phyloP scores from a whole-genome alignment of 2,113 vertebrate species.

The Pseudonaja textilis region DNA sequence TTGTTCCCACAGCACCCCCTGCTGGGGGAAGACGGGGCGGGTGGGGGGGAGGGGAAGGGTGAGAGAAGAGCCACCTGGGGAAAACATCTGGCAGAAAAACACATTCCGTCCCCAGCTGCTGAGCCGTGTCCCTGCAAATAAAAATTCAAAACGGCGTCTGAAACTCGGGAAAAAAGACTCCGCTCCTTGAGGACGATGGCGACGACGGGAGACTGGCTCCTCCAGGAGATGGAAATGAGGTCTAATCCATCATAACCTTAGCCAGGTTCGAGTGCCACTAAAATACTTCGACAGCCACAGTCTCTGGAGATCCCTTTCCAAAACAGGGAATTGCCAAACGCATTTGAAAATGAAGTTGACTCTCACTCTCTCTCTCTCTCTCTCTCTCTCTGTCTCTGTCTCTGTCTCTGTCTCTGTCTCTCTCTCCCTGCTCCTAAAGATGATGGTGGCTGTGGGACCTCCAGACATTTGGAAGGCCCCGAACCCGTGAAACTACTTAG shows the following conservation, averaged over 20 bases:
- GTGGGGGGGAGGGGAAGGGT: too few relatives aligned
- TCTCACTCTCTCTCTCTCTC: neutral
- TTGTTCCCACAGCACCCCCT: neutral
- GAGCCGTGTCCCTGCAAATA: too few relatives aligned
- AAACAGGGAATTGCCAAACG: neutral
- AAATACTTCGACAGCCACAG: neutral
- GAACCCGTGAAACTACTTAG: accelerated
- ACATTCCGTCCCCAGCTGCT: neutral
- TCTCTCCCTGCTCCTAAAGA: neutral
- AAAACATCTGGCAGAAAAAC: neutral
- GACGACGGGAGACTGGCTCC: too few relatives aligned
- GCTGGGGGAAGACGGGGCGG: neutral
- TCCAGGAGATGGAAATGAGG: neutral
- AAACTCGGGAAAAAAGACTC: too few relatives aligned
- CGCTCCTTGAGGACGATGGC: neutral
- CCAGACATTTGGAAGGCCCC: neutral
- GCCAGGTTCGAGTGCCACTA: neutral
- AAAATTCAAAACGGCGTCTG: too few relatives aligned
- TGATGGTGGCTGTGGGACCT: neutral
- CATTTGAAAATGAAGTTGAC: neutral
- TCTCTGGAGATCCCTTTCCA: neutral
- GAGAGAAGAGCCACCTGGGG: neutral
- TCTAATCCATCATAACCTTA: neutral
- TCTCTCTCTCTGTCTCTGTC: too few relatives aligned
- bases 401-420: neutral